Evolutionary conservation across 2,797 vertebrate genomes (phyloP), one percentile per base, ranked within the genome.

Genomic region (Cephalopachus bancanus): DNA sequence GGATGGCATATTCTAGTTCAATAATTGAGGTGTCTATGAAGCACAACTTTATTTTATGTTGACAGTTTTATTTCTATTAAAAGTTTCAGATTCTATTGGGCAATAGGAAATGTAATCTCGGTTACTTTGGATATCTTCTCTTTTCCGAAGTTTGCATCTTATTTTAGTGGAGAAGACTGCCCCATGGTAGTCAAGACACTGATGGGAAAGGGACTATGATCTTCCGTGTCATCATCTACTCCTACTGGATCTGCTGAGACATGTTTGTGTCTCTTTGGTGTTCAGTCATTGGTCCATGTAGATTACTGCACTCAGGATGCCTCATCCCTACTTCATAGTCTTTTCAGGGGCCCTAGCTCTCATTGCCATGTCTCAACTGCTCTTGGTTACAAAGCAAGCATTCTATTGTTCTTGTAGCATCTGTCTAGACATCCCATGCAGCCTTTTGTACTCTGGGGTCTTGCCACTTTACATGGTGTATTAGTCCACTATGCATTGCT

Each of bases 381-480:
- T 71, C 87, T 91, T 89, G 20, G 53, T 55, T 76, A 26, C 55
- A 88, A 86, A 95, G 83, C 84, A 49, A 91, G 30, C 49, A 14
- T 91, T 93, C 76, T 62, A 16, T 57, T 83, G 7, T 83, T 83
- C 60, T 37, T 59, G 11, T 5, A 69, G 26, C 72, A 71, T 76
- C 65, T 91, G 65, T 16, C 59, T 9, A 28, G 57, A 91, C 64
- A 76, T 91, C 7, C n/a, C 49, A 65, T 6, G 20, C 28, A 81
- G 59, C 0, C 4, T 33, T 87, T 33, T 71, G 74, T 60, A 55
- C 10, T 55, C 24, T 37, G n/a, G 30, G 12, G 30, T 79, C 60
- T 89, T 83, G 64, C 22, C 59, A 69, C 44, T 92, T 92, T 74
- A 78, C 28, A 67, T 65, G 33, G 14, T 44, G 44, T 44, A 44